Evolutionary conservation across 1,140 invertebrate species (phyloP).

Genomic region (Coptotermes formosanus): DNA sequence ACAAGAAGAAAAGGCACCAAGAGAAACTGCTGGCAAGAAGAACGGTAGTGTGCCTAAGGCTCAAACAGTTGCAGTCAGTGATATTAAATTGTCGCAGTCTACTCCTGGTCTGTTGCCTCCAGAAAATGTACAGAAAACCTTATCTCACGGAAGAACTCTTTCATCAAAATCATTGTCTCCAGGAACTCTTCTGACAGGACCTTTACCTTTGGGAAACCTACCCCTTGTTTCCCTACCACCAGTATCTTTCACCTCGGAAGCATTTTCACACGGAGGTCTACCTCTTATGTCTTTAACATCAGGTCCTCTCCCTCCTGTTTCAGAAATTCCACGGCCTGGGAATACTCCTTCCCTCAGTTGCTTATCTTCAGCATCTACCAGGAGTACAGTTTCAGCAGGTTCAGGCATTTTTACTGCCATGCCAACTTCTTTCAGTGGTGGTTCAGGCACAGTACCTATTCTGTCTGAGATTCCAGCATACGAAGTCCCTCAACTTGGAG

Average conservation of each 20-base stretch:
- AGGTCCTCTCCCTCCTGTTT: neutral
- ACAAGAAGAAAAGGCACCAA: slow-evolving; percentile 1
- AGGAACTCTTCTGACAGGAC: neutral
- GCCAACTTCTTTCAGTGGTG: neutral
- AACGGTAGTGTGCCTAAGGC: neutral
- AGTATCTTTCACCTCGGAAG: neutral
- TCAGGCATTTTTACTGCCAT: neutral
- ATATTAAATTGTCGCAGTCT: neutral
- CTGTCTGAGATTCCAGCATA: neutral
- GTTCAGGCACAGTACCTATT: no score
- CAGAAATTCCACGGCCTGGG: neutral
- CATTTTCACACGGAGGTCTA: neutral
- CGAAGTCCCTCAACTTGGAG: neutral
- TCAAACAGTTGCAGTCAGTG: neutral
- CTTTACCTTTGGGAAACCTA: neutral
- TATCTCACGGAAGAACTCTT: neutral
- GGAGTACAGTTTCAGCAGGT: neutral
- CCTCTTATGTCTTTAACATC: neutral
- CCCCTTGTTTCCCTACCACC: neutral
- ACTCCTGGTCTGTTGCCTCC: neutral
- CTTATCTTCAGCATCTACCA: neutral
- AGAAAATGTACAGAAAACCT: neutral
- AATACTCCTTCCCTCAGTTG: neutral
- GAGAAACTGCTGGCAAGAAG: neutral
- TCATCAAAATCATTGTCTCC: neutral